Evolutionary conservation across 2,797 vertebrate species (phyloP).

Genomic region (Bradypodion pumilum): DNA sequence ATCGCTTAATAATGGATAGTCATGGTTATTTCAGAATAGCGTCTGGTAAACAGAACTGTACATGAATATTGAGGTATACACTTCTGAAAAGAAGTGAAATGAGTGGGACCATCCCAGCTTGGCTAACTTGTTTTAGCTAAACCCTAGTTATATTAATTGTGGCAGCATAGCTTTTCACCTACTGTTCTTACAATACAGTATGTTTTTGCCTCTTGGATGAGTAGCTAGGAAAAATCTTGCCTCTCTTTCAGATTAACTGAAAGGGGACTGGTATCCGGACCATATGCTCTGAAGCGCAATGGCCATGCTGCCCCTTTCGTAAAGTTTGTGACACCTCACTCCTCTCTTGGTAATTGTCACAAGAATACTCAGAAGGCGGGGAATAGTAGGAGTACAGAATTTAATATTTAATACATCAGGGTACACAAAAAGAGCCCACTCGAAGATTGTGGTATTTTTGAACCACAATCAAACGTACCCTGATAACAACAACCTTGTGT

Average conservation of each 20-base stretch:
- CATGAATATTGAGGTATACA: not conserved
- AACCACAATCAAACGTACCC: too few relatives aligned
- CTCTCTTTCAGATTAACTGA: not conserved
- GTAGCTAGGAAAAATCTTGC: not conserved
- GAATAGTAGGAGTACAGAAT: not conserved
- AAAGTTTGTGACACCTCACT: too few relatives aligned
- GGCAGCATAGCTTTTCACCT: not conserved
- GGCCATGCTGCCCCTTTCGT: too few relatives aligned
- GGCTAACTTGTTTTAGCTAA: not conserved
- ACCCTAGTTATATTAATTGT: not conserved
- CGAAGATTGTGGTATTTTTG: too few relatives aligned
- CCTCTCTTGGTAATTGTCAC: too few relatives aligned
- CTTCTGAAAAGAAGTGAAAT: not conserved
- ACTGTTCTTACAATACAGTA: not conserved
- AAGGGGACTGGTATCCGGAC: not conserved
- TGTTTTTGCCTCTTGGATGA: not conserved
- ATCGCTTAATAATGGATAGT: rapidly evolving
- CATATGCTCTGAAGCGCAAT: not conserved
- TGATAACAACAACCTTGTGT: too few relatives aligned
- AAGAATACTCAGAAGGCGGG: not conserved
- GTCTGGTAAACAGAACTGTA: not conserved
- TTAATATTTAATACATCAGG: not conserved
- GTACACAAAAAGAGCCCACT: too few relatives aligned
- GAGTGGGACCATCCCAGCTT: not conserved
- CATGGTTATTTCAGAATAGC: not conserved